These are phyloP conservation scores for Adineta ricciae DNA, from an alignment of 2,888 invertebrate species.

Conservation along the genomic window DNA sequence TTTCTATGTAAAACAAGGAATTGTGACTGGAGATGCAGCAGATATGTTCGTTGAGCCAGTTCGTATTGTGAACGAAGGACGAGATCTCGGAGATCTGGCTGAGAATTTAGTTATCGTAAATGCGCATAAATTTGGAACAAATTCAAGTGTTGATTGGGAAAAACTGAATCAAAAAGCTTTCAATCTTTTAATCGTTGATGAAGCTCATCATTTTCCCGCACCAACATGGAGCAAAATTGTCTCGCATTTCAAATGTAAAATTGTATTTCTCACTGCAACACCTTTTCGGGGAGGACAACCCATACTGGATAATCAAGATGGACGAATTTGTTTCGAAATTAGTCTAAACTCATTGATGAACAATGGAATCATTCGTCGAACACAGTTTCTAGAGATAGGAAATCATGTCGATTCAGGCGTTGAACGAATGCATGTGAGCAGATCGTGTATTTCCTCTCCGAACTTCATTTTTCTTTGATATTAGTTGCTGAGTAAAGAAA, in stretches of 20 bases:
- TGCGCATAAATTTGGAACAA: background rate
- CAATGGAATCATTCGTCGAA: background rate
- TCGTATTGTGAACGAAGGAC: background rate
- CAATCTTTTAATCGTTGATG: background rate
- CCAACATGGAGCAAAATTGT: background rate
- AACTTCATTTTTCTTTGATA: background rate
- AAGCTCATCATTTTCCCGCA: background rate
- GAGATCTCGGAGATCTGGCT: background rate
- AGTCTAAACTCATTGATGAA: background rate
- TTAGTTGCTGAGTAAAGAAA: background rate
- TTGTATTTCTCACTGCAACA: background rate
- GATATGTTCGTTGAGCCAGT: background rate
- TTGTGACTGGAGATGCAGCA: background rate
- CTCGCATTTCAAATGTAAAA: background rate
- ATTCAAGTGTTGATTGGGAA: background rate
- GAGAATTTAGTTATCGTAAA: background rate
- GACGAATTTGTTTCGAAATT: background rate
- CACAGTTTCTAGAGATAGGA: background rate
- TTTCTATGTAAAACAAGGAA: background rate
- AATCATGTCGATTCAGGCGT: background rate
- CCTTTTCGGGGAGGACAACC: background rate
- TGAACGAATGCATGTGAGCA: background rate
- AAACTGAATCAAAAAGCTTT: background rate
- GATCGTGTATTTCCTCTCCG: background rate
- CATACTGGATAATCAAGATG: background rate